phyloP scores from a whole-genome alignment of 2,888 invertebrate genomes.

The Trachelus stipa region DNA sequence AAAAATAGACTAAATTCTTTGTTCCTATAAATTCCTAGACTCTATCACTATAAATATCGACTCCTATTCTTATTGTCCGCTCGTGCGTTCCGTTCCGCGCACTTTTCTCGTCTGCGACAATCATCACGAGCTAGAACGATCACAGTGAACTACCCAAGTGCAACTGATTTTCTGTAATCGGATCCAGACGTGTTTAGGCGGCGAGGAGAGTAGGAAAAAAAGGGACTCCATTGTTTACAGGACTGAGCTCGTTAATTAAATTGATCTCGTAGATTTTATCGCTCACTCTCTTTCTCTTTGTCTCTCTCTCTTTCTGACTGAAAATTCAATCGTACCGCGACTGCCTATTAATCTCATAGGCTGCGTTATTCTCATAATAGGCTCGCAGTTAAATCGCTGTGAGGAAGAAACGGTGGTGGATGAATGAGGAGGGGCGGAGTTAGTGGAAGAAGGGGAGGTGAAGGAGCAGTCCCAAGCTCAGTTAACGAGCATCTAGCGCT shows the following conservation, averaged over 20 bases:
- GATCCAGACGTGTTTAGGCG: neutral
- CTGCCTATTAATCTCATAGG: neutral
- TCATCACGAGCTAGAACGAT: neutral
- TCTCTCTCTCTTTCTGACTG: neutral
- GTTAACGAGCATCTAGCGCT: slow-evolving; percentile 1
- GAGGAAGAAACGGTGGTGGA: neutral
- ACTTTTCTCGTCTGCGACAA: neutral
- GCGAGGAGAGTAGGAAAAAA: neutral
- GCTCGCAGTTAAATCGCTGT: neutral
- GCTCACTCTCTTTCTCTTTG: too few relatives aligned
- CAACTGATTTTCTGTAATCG: neutral
- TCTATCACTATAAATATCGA: neutral
- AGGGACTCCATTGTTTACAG: neutral
- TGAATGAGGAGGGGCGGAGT: too few relatives aligned
- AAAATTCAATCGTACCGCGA: neutral
- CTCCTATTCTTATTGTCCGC: neutral
- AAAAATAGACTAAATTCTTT: neutral
- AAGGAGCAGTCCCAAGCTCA: neutral
- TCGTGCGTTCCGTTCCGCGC: neutral
- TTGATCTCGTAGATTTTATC: neutral
- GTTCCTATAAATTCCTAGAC: neutral
- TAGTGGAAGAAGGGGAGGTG: neutral
- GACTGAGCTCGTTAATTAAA: neutral
- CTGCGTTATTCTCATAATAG: neutral
- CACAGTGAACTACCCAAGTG: neutral